Evolutionary conservation across 2,888 invertebrate species (phyloP).

Genomic region (Pomacea canaliculata): DNA sequence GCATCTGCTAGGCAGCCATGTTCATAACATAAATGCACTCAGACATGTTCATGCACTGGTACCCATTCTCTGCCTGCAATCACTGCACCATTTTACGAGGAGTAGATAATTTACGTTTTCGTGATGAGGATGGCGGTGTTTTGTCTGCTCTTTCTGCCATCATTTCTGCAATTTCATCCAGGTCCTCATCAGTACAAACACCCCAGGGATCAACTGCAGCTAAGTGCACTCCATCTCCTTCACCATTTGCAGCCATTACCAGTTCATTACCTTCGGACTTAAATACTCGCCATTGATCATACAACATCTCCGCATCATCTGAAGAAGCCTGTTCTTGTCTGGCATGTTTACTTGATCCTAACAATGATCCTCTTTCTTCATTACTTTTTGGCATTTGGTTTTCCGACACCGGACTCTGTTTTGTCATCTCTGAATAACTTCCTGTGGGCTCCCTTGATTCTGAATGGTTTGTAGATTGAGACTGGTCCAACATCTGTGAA

Average conservation of each 20-base stretch:
- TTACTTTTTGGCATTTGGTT: background rate
- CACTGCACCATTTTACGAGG: constrained; percentile 25
- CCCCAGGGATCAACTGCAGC: constrained; percentile 18
- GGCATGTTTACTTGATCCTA: background rate
- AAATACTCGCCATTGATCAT: background rate
- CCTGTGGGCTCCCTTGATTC: background rate
- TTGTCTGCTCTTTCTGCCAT: constrained; percentile 12
- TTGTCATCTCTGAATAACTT: background rate
- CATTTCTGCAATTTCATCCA: constrained; percentile 20
- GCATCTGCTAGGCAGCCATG: too few species aligned
- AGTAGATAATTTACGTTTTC: constrained; percentile 21
- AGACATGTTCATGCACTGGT: too few species aligned
- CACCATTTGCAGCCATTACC: background rate
- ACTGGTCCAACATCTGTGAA: background rate
- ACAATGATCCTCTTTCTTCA: background rate
- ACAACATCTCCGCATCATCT: background rate
- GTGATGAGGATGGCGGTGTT: constrained; percentile 13
- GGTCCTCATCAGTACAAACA: constrained; percentile 15
- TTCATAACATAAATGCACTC: too few species aligned
- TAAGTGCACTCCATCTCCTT: constrained; percentile 10
- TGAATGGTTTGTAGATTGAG: background rate
- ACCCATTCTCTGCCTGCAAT: background rate
- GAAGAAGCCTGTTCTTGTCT: background rate
- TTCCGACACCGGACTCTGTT: too few species aligned
- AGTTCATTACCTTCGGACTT: constrained; percentile 3